A percentile compares a stretch with the other conserved stretches of the same genome.
Conservation (phyloP, 2,888 invertebrate species). For the Gisinianus flammeolus region DNA sequence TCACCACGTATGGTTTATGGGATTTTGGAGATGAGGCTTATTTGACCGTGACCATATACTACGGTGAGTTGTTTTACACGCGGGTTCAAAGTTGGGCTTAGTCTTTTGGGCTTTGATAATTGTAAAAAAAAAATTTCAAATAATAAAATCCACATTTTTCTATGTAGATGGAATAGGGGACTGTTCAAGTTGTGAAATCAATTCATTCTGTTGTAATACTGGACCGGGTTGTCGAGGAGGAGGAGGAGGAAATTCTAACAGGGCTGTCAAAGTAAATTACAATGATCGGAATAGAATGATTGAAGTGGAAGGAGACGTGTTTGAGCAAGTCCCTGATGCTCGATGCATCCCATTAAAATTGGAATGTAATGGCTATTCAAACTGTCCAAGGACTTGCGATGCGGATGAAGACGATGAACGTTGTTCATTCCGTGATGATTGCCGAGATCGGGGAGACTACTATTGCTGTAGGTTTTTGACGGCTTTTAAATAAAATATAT, state of each 20-base stretch:
- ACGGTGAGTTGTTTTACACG: constrained; percentile 2
- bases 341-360: neutral
- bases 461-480: neutral
- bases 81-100: no score
- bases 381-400: constrained; percentile 12
- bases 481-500: no score
- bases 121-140: no score
- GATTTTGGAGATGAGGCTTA: neutral
- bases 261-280: neutral
- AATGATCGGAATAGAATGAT: neutral
- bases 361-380: neutral
- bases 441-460: neutral
- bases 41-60: neutral
- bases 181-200: neutral
- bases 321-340: neutral
- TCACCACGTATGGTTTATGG: neutral
- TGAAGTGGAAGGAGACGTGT: neutral
- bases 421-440: no score
- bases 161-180: no score
- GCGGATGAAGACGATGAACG: neutral
- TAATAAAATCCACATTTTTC: neutral
- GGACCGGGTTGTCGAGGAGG: neutral
- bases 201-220: neutral
- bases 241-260: neutral
- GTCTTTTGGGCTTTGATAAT: no score